phyloP scores from a whole-genome alignment of 2,797 vertebrate species.

The Melanogrammus aeglefinus region DNA sequence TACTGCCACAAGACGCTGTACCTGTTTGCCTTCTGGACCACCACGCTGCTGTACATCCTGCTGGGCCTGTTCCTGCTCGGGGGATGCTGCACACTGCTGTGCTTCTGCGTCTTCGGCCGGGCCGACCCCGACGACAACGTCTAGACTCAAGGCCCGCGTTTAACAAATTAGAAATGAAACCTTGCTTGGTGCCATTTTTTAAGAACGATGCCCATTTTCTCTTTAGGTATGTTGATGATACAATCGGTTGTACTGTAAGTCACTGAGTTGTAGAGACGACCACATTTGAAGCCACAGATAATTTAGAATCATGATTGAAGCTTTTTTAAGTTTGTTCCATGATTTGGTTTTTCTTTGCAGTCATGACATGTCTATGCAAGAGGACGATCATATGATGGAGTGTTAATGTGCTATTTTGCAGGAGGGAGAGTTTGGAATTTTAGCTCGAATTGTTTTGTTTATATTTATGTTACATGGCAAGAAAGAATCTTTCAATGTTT shows the following conservation, averaged over 20 bases:
- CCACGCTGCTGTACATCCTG: slow-evolving; percentile 29
- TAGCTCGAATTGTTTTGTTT: not conserved
- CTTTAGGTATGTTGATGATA: no score
- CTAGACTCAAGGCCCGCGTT: not conserved
- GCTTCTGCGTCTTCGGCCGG: slow-evolving; percentile 22
- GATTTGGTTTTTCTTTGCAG: not conserved
- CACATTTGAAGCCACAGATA: not conserved
- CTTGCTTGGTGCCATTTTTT: not conserved
- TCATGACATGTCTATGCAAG: not conserved
- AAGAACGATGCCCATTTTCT: not conserved
- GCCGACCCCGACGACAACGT: slow-evolving; percentile 35
- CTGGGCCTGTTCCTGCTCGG: slow-evolving; percentile 9
- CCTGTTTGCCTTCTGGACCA: slow-evolving; percentile 48
- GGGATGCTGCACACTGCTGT: slow-evolving; percentile 29
- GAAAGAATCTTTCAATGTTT: not conserved
- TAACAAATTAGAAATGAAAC: not conserved
- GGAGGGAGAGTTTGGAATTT: not conserved
- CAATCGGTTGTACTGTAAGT: not conserved
- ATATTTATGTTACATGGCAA: not conserved
- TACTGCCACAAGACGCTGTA: slow-evolving; percentile 55
- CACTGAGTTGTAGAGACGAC: not conserved
- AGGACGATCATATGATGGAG: no score
- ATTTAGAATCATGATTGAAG: not conserved
- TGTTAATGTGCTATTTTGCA: not conserved
- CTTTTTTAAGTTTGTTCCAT: not conserved